Evolutionary conservation across 2,113 vertebrate species (phyloP), one percentile per base, ranked within the genome.

Genomic region (Phalacrocorax carbo): DNA sequence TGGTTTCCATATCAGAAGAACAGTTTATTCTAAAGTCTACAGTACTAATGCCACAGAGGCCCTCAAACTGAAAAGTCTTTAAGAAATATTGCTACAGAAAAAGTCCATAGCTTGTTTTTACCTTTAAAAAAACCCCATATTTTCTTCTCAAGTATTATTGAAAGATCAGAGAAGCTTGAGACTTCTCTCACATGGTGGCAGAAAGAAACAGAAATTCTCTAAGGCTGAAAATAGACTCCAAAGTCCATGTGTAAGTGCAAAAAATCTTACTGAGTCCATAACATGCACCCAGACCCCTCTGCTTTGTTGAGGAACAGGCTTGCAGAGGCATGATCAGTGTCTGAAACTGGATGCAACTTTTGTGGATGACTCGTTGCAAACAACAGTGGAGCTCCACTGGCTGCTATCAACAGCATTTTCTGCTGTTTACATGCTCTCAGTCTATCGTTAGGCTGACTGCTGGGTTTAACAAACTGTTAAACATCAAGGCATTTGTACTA

Each of bases 291-390:
- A 62, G n/a, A 46, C 11, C 44, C 9, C 72, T 77, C 18, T 76
- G 11, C 15, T 87, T 70, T 34, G 36, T 6, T 61, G 32, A 61
- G 7, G 13, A 65, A 62, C 10, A 54, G 32, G 10, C 15, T 70
- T 13, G 7, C 7, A 78, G 21, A 72, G 32, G 44, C 29, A 73
- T 4, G 42, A 48, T 27, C 46, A 68, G 15, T 62, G 42, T 36
- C 34, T 92, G 60, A 57, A 88, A 90, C 10, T 1, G 19, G 11
- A 55, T 32, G 13, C 2, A 65, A n/a, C 40, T 82, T 90, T 18
- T 87, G 54, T 3, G 4, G 17, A 62, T 23, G 26, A 55, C 15
- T 64, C 2, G 2, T 7, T 62, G 20, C 1, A 0, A 1, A 66
- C 27, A 71, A 44, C 7, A 34, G 38, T 8, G 16, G 69, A 85